Conservation (phyloP, 2,113 vertebrate genomes). For the Phaetusa simplex region DNA sequence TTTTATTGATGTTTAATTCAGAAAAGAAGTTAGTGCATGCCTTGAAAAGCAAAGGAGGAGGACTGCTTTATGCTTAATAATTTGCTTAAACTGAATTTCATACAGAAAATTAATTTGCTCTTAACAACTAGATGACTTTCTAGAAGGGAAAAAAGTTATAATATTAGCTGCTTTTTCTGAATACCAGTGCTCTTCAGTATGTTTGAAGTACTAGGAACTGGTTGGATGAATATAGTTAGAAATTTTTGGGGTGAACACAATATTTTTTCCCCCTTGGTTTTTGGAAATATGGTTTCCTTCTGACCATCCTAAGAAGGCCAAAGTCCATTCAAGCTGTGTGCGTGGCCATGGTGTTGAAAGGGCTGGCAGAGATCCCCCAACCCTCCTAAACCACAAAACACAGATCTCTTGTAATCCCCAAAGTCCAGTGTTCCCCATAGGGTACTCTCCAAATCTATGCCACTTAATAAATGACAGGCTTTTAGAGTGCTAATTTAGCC, state of each 20-base stretch:
- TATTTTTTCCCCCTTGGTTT: neutral
- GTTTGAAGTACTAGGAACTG: neutral
- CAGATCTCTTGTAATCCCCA: neutral
- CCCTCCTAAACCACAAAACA: neutral
- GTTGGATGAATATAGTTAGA: neutral
- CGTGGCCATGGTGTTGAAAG: neutral
- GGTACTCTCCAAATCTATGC: neutral
- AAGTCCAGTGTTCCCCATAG: neutral
- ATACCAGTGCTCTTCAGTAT: neutral
- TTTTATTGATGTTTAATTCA: constrained; percentile 85
- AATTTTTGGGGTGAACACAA: neutral
- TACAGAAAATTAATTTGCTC: constrained; percentile 75
- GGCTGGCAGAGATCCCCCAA: neutral
- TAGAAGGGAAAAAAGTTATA: neutral
- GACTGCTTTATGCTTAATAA: constrained; percentile 72
- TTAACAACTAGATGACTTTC: constrained; percentile 47
- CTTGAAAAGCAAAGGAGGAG: constrained; percentile 40
- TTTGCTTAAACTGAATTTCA: constrained; percentile 77
- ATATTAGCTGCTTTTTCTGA: neutral
- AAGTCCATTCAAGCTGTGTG: neutral
- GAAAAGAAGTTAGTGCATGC: constrained; percentile 63
- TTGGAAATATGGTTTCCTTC: neutral
- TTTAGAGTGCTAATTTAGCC: neutral
- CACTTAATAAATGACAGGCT: neutral
- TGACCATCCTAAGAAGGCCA: neutral